Conservation (phyloP, 2,888 invertebrate species). For the Drosophila meridiana region DNA sequence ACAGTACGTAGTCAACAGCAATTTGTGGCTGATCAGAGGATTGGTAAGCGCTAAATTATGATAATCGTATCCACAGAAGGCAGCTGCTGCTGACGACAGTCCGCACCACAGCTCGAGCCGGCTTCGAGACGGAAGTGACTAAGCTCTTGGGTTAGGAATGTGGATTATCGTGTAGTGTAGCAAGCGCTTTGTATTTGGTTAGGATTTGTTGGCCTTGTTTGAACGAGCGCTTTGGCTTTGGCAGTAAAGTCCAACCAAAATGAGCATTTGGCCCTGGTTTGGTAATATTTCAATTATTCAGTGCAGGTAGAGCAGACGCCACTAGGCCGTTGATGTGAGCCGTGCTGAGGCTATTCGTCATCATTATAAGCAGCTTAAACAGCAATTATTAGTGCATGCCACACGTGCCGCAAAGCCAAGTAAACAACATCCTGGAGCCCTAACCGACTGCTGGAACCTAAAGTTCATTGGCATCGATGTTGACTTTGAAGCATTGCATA, state of each 20-base stretch:
- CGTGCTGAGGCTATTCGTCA: slow-evolving; percentile 22
- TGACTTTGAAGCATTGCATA: slow-evolving; percentile 37
- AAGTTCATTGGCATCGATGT: slow-evolving; percentile 42
- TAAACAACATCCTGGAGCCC: slow-evolving; percentile 41
- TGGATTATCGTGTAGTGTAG: slow-evolving; percentile 21
- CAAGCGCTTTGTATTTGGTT: slow-evolving; percentile 16
- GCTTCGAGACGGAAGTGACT: slow-evolving; percentile 82
- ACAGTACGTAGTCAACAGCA: slow-evolving; percentile 17
- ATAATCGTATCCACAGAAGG: slow-evolving; percentile 52
- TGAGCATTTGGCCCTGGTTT: slow-evolving; percentile 38
- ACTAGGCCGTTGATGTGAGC: slow-evolving; percentile 31
- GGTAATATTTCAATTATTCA: slow-evolving; percentile 47
- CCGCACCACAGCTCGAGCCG: slow-evolving; percentile 69
- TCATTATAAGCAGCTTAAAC: slow-evolving; percentile 2
- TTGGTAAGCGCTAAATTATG: slow-evolving; percentile 61
- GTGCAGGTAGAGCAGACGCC: slow-evolving; percentile 14
- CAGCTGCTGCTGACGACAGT: slow-evolving; percentile 46
- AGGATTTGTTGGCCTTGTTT: slow-evolving; percentile 49
- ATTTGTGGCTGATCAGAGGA: slow-evolving; percentile 24
- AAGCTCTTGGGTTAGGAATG: slow-evolving; percentile 36
- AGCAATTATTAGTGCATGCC: slow-evolving; percentile 24
- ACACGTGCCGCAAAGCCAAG: slow-evolving; percentile 37
- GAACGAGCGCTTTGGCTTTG: slow-evolving; percentile 13
- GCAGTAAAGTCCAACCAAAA: slow-evolving; percentile 18
- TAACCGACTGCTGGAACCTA: not conserved